Evolutionary conservation across 2,888 invertebrate genomes (phyloP), one percentile per base, ranked within the genome.

Genomic region (Leptogaster cylindrica): DNA sequence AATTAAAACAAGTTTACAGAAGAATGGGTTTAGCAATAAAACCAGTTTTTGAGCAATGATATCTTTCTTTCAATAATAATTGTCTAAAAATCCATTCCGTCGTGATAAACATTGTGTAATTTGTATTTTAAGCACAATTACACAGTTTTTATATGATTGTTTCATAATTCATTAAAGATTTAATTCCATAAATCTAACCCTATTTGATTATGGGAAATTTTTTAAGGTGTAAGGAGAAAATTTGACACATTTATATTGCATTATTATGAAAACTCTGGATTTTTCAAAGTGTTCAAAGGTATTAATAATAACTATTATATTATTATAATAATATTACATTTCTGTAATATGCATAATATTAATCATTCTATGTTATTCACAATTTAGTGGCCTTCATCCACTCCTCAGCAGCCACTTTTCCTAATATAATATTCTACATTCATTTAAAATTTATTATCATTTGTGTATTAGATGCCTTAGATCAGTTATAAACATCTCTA

Each of bases 241-340:
- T 68, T 68, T 68, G 68, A 68, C 68, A 65, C 68, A 65, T 65
- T 65, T 44, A 39, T 64, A 68, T 36, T 55, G 55, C 23, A 33
- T 55, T 55, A 31, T 20, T 55, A 10, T 14, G 31, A 36, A 55
- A 55, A 55, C 33, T 55, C 27, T 55, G 36, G 31, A 20, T 36
- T 33, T 33, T 55, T 33, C 18, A 36, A 33, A 55, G 18, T 41
- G 1, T 41, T 5, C 6, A 12, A 12, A 5, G n/a, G n/a, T 7
- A 3, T 41, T 7, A 12, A 12, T 41, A 3, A 2, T 41, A 5
- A 3, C 14, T 10, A 12, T 41, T 41, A 6, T 14, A 7, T 12
- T 14, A 16, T 18, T 33, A 16, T 52, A 20, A 23, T 55, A 58
- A 55, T 66, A 50, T 50, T 51, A 39, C 12, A 25, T 36, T 52